phyloP scores from a whole-genome alignment of 2,888 invertebrate genomes.

The Cantharis lateralis region DNA sequence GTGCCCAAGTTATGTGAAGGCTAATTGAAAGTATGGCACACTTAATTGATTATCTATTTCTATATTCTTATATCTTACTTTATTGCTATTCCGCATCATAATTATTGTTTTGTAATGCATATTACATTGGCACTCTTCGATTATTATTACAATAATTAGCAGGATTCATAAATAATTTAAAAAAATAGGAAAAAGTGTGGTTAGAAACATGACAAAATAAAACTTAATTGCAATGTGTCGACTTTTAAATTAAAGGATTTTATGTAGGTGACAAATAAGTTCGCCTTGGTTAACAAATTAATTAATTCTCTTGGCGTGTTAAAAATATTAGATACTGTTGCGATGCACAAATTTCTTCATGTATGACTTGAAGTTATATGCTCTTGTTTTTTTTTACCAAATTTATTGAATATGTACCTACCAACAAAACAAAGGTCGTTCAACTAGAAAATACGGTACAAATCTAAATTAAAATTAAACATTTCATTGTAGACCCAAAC shows the following conservation, averaged over 20 bases:
- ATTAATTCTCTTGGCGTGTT: background rate
- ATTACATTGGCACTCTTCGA: background rate
- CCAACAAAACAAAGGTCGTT: conserved; percentile 14
- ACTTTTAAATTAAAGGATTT: background rate
- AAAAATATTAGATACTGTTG: background rate
- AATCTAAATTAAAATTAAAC: conserved; percentile 12
- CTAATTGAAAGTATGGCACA: conserved; percentile 4
- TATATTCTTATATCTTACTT: background rate
- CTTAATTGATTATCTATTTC: conserved; percentile 1
- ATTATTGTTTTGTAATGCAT: background rate
- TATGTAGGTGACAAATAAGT: background rate
- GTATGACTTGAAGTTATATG: background rate
- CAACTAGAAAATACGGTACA: conserved; percentile 24
- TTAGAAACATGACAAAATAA: background rate
- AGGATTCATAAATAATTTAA: background rate
- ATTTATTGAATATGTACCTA: background rate
- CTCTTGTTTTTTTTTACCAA: background rate
- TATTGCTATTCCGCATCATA: background rate
- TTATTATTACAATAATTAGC: no score
- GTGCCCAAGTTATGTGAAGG: background rate
- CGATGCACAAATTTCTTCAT: background rate
- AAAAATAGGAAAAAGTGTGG: no score
- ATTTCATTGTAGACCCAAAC: conserved; percentile 16
- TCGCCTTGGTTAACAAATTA: background rate
- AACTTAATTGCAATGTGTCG: background rate